Evolutionary conservation across 2,888 invertebrate species (phyloP), one percentile per base, ranked within the genome.

Genomic region (Entomobrya multifasciata): DNA sequence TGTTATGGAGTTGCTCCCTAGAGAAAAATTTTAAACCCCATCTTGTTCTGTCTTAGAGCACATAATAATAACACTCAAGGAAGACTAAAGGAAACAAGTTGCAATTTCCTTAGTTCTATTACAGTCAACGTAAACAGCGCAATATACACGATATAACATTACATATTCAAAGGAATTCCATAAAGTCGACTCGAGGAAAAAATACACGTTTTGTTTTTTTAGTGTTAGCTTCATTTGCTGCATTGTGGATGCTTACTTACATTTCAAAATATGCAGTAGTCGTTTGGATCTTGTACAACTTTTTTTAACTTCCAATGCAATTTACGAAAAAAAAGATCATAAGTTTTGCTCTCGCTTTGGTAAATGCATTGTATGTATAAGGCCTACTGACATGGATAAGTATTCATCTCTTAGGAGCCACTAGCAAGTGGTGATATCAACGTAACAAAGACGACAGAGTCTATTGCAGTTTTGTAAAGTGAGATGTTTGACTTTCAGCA

Each of bases 21-120:
- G 81, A 72, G 81, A 72, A 70, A 81, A 47, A 70, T 60, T 82
- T 70, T 70, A 13, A 60, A 60, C 30, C 27, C 49, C 49, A 22
- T 67, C 65, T 52, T 52, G 52, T 52, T 25, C n/a, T 67, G 67
- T 11, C 67, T 20, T 20, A 17, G 36, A 41, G 25, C 25, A 47
- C 27, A 27, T 70, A 70, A 70, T 47, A 70, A 47, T 47, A 70
- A 47, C 47, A 47, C 49, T 70, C 27, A 70, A 41, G 52, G 17
- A 52, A 57, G 8, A 76, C 52, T 36, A 55, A 76, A 76, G 55
- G 36, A 27, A 49, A 17, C 55, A 36, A 10, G 55, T 8, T 22
- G 76, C 10, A 65, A 47, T 36, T 76, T 74, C 20, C 52, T 30
- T 17, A 55, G 20, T 57, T 52, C 1, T 76, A 52, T 76, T 70